These are phyloP conservation scores for Sceloporus tristichus DNA, from an alignment of 2,113 vertebrate species.

Conservation along the genomic window DNA sequence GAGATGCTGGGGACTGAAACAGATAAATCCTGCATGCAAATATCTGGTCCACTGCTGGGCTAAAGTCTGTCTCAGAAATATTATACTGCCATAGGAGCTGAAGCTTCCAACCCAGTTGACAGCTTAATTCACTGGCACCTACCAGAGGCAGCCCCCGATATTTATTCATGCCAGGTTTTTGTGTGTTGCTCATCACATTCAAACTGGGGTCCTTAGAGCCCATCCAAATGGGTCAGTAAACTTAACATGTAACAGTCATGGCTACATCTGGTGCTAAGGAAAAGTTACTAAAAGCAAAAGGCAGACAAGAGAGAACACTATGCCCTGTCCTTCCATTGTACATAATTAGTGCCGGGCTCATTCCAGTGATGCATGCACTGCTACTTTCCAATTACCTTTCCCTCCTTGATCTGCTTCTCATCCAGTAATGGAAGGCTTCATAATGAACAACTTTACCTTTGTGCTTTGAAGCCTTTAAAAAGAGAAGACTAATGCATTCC, in stretches of 20 bases:
- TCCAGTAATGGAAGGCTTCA: neutral
- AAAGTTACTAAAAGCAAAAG: slow-evolving; percentile 49
- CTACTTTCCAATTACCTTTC: slow-evolving; percentile 36
- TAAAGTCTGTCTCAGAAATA: too few species aligned
- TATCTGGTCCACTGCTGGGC: too few species aligned
- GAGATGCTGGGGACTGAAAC: too few species aligned
- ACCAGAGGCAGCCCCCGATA: too few species aligned
- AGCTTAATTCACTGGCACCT: too few species aligned
- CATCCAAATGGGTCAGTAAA: slow-evolving; percentile 15
- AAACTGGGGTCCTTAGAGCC: neutral
- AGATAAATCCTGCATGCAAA: too few species aligned
- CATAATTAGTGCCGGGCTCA: slow-evolving; percentile 38
- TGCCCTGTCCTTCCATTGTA: slow-evolving; percentile 40
- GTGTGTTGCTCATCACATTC: slow-evolving; percentile 1
- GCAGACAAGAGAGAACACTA: slow-evolving; percentile 24
- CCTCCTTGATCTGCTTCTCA: slow-evolving; percentile 18
- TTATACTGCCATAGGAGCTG: too few species aligned
- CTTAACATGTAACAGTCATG: rapidly evolving
- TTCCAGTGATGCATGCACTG: slow-evolving; percentile 34
- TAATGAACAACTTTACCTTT: neutral
- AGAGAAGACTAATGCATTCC: slow-evolving; percentile 40
- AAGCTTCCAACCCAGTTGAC: too few species aligned
- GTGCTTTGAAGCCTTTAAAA: slow-evolving; percentile 25
- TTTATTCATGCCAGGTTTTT: too few species aligned
- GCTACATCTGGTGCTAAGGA: slow-evolving; percentile 27